Conservation (phyloP, 1,140 invertebrate species). For the Ephestia elutella region DNA sequence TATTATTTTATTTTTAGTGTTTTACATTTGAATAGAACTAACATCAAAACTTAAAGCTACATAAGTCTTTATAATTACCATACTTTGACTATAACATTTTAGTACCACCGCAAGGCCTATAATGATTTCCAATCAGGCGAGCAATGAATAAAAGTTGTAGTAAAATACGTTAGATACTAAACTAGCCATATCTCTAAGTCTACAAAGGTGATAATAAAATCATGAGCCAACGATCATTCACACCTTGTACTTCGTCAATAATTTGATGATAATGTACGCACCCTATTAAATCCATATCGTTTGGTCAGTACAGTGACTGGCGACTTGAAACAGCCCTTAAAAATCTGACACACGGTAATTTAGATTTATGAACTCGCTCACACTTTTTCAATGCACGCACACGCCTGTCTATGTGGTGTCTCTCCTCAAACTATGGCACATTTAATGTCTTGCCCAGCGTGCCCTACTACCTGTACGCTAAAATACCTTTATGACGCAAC, state of each 20-base stretch:
- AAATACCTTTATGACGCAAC: no score
- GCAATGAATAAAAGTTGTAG: not conserved
- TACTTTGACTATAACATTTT: no score
- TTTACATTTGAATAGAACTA: no score
- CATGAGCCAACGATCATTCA: constrained; percentile 25
- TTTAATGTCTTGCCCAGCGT: no score
- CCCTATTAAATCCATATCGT: constrained; percentile 47
- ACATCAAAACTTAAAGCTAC: no score
- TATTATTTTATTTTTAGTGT: no score
- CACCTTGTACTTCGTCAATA: constrained; percentile 68
- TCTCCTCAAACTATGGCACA: no score
- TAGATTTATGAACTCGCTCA: not conserved
- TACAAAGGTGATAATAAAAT: not conserved
- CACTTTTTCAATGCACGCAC: no score
- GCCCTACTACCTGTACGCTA: no score
- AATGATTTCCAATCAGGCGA: not conserved
- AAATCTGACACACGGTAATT: constrained; percentile 35
- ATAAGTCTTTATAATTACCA: no score
- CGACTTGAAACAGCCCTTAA: constrained; percentile 57
- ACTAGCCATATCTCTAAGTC: not conserved
- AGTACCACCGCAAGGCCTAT: not conserved
- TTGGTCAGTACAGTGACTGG: constrained; percentile 50
- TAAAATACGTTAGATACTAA: not conserved
- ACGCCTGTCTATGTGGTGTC: no score
- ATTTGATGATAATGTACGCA: constrained; percentile 45